These are phyloP conservation scores for Botia almorhae DNA, from an alignment of 2,797 vertebrate species.

Conservation along the genomic window DNA sequence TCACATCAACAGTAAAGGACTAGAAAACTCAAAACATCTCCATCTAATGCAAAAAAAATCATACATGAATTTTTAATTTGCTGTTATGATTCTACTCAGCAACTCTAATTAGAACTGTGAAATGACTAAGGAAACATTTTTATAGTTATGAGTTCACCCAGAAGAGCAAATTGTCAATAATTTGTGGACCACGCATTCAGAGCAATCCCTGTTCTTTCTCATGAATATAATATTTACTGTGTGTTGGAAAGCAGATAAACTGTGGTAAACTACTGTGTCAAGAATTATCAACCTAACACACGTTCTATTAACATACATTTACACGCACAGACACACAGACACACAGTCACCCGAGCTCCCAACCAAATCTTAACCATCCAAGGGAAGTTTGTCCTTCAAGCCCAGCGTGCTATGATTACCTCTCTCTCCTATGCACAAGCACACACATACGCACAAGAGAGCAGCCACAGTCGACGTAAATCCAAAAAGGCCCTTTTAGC, in stretches of 20 bases:
- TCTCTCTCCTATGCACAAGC: constrained; percentile 18
- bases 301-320: constrained; percentile 20
- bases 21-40: constrained; percentile 75
- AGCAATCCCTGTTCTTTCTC: constrained; percentile 52
- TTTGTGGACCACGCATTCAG: constrained; percentile 75
- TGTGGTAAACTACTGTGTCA: constrained; percentile 53
- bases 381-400: constrained; percentile 18
- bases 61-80: constrained; percentile 80
- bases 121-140: constrained; percentile 71
- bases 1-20: constrained; percentile 71
- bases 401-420: background rate
- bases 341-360: background rate
- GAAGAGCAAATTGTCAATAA: constrained; percentile 76
- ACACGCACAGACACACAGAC: background rate
- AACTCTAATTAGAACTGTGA: constrained; percentile 78
- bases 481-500: constrained; percentile 47
- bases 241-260: constrained; percentile 40
- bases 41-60: constrained; percentile 78
- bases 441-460: constrained; percentile 29
- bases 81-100: constrained; percentile 75
- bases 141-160: constrained; percentile 72
- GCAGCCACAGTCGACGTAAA: constrained; percentile 50
- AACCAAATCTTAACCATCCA: background rate
- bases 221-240: constrained; percentile 55
- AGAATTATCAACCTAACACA: constrained; percentile 55